Conservation (phyloP, 2,113 vertebrate genomes). For the Lagenorhynchus albirostris region DNA sequence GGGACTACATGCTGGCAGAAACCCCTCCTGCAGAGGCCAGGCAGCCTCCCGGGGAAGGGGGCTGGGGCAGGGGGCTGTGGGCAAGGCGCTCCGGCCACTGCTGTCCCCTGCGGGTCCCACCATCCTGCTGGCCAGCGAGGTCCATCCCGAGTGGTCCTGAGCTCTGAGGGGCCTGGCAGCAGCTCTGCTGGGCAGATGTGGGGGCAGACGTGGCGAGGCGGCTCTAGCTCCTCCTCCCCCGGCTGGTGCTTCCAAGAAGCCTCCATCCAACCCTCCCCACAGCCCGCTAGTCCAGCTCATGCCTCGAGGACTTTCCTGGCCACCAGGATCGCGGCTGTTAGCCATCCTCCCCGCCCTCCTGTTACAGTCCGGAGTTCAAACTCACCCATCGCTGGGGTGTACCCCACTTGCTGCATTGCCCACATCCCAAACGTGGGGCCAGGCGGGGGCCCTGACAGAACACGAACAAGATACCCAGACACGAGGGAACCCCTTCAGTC, state of each 20-base stretch:
- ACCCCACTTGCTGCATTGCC: accelerated
- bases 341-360: too few species aligned
- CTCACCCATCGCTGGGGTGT: not conserved
- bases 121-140: not conserved
- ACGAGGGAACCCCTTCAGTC: not conserved
- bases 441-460: not conserved
- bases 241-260: not conserved
- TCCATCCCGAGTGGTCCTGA: not conserved
- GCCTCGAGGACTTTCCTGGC: too few species aligned
- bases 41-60: not conserved
- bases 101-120: not conserved
- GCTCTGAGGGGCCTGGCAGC: not conserved
- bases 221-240: not conserved
- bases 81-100: too few species aligned
- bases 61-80: not conserved
- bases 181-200: not conserved
- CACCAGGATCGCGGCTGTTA: not conserved
- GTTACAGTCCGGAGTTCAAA: not conserved
- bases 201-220: not conserved
- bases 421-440: accelerated
- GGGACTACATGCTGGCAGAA: not conserved
- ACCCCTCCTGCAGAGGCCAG: not conserved
- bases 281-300: not conserved
- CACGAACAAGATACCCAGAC: accelerated
- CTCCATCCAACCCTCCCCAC: not conserved